A percentile compares a stretch with the other conserved stretches of the same genome.
phyloP scores from a whole-genome alignment of 2,888 invertebrate species.

The Oxystoma pomonae region DNA sequence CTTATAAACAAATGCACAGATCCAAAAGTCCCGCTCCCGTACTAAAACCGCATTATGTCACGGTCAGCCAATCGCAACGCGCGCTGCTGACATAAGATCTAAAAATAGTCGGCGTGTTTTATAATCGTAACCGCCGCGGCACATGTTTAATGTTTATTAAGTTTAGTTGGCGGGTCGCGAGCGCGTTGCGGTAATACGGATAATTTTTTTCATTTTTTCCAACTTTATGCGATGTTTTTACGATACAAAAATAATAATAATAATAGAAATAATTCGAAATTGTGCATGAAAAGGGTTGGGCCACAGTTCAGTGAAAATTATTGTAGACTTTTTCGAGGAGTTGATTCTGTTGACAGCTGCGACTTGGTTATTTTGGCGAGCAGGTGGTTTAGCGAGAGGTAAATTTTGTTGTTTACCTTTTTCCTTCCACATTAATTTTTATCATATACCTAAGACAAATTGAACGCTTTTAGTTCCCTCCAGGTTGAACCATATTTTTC shows the following conservation, averaged over 20 bases:
- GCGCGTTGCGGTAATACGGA: slow-evolving; percentile 8
- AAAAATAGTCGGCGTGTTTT: slow-evolving; percentile 22
- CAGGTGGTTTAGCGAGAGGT: slow-evolving; percentile 20
- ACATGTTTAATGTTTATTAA: slow-evolving; percentile 22
- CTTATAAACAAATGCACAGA: too few species aligned
- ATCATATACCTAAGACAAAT: too few species aligned
- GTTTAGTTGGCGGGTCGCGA: slow-evolving; percentile 18
- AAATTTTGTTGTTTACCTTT: slow-evolving; percentile 5
- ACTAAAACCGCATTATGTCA: slow-evolving; percentile 14
- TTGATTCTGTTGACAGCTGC: slow-evolving; percentile 11
- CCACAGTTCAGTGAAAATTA: slow-evolving; percentile 7
- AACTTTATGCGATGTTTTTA: neutral
- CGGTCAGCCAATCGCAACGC: slow-evolving; percentile 15
- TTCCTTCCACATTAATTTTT: slow-evolving; percentile 7
- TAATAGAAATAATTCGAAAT: neutral
- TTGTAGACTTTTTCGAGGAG: slow-evolving; percentile 7
- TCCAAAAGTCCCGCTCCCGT: too few species aligned
- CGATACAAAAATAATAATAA: neutral
- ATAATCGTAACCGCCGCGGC: slow-evolving; percentile 16
- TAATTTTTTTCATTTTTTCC: neutral
- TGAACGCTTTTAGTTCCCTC: too few species aligned
- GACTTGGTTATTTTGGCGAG: slow-evolving; percentile 4
- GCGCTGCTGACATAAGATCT: slow-evolving; percentile 20
- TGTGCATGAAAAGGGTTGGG: slow-evolving; percentile 7
- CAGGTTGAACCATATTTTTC: too few species aligned